phyloP scores from a whole-genome alignment of 2,888 invertebrate genomes.

The Salpingus planirostris region DNA sequence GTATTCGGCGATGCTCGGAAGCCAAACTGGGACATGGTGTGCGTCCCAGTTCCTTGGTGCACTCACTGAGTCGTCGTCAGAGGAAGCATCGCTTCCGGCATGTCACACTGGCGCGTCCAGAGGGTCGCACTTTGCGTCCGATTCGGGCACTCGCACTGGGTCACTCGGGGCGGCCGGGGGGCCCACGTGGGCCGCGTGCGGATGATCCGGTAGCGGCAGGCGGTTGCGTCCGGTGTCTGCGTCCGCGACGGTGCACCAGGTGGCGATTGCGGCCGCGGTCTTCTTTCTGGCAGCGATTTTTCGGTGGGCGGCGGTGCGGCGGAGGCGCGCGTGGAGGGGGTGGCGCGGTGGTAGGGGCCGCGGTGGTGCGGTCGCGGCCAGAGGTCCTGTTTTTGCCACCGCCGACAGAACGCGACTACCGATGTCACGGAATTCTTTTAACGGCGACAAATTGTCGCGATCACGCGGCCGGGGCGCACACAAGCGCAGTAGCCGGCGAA shows the following conservation, averaged over 20 bases:
- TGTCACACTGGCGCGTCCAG: conserved; percentile 21
- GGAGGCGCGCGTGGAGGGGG: conserved; percentile 42
- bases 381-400: conserved; percentile 43
- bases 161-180: conserved; percentile 1
- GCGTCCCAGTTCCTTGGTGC: conserved; percentile 43
- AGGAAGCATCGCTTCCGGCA: conserved; percentile 38
- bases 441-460: conserved; percentile 45
- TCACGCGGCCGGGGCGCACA: conserved; percentile 35
- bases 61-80: conserved; percentile 40
- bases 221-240: conserved; percentile 10
- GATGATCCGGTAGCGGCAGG: conserved; percentile 25
- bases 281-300: conserved; percentile 44
- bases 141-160: too few relatives aligned
- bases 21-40: conserved; percentile 60
- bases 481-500: conserved; percentile 42
- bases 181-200: conserved; percentile 23
- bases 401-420: conserved; percentile 42
- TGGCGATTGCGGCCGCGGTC: conserved; percentile 47
- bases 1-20: conserved; percentile 57
- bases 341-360: conserved; percentile 39
- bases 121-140: too few relatives aligned
- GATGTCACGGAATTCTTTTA: conserved; percentile 45
- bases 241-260: conserved; percentile 33
- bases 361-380: conserved; percentile 35
- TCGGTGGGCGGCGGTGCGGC: conserved; percentile 48